Percentiles rank a stretch among this genome's conserved stretches.
Conservation (phyloP, 2,113 vertebrate genomes). For the Rhombomys opimus region DNA sequence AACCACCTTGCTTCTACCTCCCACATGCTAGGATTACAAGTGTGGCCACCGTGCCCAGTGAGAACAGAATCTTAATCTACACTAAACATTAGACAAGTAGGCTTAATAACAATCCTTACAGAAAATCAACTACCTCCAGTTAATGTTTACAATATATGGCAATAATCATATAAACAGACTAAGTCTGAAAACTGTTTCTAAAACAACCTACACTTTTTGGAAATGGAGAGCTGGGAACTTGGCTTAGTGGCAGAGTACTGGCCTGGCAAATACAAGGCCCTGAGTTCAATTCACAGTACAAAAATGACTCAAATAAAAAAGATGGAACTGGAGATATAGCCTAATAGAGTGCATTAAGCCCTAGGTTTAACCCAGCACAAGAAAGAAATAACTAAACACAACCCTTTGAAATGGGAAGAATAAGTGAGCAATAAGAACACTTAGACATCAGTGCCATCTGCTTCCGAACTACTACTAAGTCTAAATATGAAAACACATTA, state of each 20-base stretch:
- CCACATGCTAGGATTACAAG: not conserved
- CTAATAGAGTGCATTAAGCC: not conserved
- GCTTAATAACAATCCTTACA: not conserved
- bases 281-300: not conserved
- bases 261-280: not conserved
- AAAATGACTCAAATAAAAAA: not conserved
- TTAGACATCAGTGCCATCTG: not conserved
- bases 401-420: not conserved
- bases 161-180: constrained; percentile 7
- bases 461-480: not conserved
- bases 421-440: not conserved
- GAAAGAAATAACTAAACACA: not conserved
- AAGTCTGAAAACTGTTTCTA: constrained; percentile 15
- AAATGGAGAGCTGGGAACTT: not conserved
- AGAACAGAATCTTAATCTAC: not conserved
- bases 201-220: constrained; percentile 25
- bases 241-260: not conserved
- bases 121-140: not conserved
- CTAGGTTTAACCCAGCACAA: not conserved
- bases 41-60: not conserved
- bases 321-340: not conserved
- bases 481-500: not conserved
- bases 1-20: not conserved
- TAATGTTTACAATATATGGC: constrained; percentile 5
- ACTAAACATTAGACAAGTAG: constrained; percentile 4